phyloP scores from a whole-genome alignment of 2,888 invertebrate genomes.

The Campoplex capitator region DNA sequence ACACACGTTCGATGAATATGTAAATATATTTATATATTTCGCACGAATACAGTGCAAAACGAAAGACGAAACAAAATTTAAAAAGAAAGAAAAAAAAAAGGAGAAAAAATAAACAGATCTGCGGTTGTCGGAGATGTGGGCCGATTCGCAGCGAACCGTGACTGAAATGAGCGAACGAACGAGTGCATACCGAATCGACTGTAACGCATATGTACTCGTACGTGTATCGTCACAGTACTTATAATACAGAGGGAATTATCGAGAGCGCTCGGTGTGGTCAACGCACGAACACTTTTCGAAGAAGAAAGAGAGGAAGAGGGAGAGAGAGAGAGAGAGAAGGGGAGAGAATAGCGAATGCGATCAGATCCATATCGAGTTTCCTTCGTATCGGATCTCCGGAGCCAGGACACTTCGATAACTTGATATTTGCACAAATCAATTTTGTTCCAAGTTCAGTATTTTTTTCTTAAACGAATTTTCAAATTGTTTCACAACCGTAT shows the following conservation, averaged over 20 bases:
- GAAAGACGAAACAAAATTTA: not conserved
- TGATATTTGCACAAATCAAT: conserved; percentile 29
- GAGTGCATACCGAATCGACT: conserved; percentile 63
- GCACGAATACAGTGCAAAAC: conserved; percentile 10
- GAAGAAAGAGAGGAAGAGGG: conserved; percentile 20
- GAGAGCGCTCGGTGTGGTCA: conserved; percentile 49
- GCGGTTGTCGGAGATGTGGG: conserved; percentile 50
- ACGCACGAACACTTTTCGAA: conserved; percentile 28
- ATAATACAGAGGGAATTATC: conserved; percentile 47
- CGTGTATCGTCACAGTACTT: conserved; percentile 34
- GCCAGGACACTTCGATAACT: conserved; percentile 34
- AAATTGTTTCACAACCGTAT: not conserved
- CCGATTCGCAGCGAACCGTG: conserved; percentile 59
- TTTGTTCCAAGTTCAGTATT: not conserved
- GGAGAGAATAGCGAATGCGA: conserved; percentile 43
- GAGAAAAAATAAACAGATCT: conserved; percentile 7
- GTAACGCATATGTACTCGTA: conserved; percentile 39
- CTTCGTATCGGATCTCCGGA: conserved; percentile 48
- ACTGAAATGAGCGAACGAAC: conserved; percentile 52
- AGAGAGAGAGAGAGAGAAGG: conserved; percentile 20
- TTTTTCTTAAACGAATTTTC: not conserved
- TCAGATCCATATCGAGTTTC: conserved; percentile 54
- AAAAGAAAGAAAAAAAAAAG: not conserved
- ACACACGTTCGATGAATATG: not conserved
- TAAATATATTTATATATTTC: not conserved